Base-by-base conservation (phyloP, 2,797 vertebrate species). In the Acipenser ruthenus region DNA sequence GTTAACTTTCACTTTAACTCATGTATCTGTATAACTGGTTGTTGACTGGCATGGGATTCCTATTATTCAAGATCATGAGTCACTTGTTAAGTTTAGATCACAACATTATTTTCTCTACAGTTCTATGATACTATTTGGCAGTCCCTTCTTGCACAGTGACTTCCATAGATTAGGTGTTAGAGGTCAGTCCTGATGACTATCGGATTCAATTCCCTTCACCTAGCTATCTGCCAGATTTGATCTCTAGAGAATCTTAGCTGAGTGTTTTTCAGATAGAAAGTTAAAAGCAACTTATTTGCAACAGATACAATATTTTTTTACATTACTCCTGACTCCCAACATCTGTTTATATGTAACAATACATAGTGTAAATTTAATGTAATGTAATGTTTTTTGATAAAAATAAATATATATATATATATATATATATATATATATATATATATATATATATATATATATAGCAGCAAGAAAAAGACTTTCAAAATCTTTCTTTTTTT, bases 1-100 rank as follows among this genome's bases (percentile, higher is more conserved):
- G 48, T 58, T 55, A 52, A 56, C 8, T 49, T 69, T 51, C 55
- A 65, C 50, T 68, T 50, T 68, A 71, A 71, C 50, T 56, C 50
- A 68, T 68, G 71, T 69, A 48, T 23, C 50, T 55, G 11, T 3
- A 58, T 69, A 65, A 37, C 59, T 64, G 23, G 23, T 56, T 15
- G 60, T 69, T 50, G 50, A 64, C 67, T 60, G 10, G 49, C 13
- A 37, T 61, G 18, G 15, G 23, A 12, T 68, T 65, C 9, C 55
- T 51, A 10, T 11, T n/a, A 7, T 51, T 61, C n/a, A 51, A 52
- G 49, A 51, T 7, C 13, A 10, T 37, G 50, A 51, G 66, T 37
- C n/a, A 51, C 48, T 51, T 15, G 12, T 10, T n/a, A 8, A 4
- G n/a, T 15, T 65, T 4, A 49, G 53, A 59, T 64, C 37, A 63